A percentile compares a stretch with the other conserved stretches of the same genome.
phyloP scores from a whole-genome alignment of 2,113 vertebrate species.

The Octodon degus region DNA sequence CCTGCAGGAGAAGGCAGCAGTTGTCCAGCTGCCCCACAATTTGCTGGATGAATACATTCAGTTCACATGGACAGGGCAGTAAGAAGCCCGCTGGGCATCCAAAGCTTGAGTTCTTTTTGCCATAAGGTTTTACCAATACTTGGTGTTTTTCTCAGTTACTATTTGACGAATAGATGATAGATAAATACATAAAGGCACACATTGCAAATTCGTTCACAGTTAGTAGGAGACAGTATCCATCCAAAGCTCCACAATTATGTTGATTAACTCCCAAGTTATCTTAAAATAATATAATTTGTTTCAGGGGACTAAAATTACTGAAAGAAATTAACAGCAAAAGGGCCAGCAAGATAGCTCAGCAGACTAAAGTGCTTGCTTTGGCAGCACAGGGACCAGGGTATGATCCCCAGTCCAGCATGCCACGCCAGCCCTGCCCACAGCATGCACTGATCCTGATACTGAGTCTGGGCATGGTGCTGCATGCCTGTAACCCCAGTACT shows the following conservation, averaged over 20 bases:
- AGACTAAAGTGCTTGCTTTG: too few relatives aligned
- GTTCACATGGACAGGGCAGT: not conserved
- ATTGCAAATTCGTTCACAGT: not conserved
- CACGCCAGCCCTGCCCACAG: too few relatives aligned
- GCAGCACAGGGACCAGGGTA: too few relatives aligned
- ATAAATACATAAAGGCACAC: not conserved
- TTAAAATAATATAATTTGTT: not conserved
- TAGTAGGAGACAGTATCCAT: not conserved
- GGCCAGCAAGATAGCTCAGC: too few relatives aligned
- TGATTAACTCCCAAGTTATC: not conserved
- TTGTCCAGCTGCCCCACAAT: not conserved
- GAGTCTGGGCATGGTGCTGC: too few relatives aligned
- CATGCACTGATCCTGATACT: too few relatives aligned
- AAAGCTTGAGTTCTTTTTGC: not conserved
- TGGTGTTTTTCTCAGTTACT: constrained; percentile 16
- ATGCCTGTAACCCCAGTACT: too few relatives aligned
- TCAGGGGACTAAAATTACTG: not conserved
- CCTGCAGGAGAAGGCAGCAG: not conserved
- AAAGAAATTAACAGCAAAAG: not conserved
- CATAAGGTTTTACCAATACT: not conserved
- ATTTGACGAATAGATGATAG: not conserved
- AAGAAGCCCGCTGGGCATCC: not conserved
- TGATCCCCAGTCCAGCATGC: too few relatives aligned
- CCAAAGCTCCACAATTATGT: not conserved
- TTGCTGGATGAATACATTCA: not conserved